Evolutionary conservation across 2,888 invertebrate species (phyloP), one percentile per base, ranked within the genome.

Genomic region (Plagiodera versicolora): DNA sequence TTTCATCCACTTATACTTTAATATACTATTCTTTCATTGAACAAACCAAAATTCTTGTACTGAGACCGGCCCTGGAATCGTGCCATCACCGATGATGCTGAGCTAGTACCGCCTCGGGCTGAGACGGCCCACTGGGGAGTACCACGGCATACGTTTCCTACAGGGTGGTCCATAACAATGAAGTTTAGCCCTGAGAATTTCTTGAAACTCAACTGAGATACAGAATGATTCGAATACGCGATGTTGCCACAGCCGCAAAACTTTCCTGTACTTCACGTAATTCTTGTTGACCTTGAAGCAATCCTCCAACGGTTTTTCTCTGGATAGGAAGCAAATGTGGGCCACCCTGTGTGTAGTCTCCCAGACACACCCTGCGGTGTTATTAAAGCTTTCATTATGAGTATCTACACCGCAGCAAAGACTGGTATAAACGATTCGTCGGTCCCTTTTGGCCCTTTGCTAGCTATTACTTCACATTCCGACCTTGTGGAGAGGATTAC

Each of bases 21-120:
- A n/a, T n/a, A n/a, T n/a, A n/a, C n/a, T n/a, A n/a, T n/a, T n/a
- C n/a, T n/a, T n/a, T n/a, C n/a, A n/a, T n/a, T n/a, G n/a, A n/a
- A n/a, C n/a, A n/a, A n/a, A n/a, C n/a, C n/a, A n/a, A n/a, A n/a
- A n/a, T n/a, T n/a, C n/a, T n/a, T n/a, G n/a, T n/a, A 24, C 4
- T 24, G 20, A 44, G 44, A 2, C 53, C 53, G 17, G 6, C 20
- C 24, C 53, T 53, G 53, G 44, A 58, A 51, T 55, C 55, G 56
- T 35, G 39, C 59, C 59, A 57, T 58, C 58, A 56, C 46, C 55
- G 57, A 63, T 52, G 59, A 58, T 56, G 59, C 49, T 58, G 62
- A 64, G 64, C 63, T 62, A 56, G 66, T 64, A 17, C 24, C 20
- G 59, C 60, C 62, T 50, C 52, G 63, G 61, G 64, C 58, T 30